phyloP scores from a whole-genome alignment of 2,888 invertebrate genomes.

The Melitaea athalia region DNA sequence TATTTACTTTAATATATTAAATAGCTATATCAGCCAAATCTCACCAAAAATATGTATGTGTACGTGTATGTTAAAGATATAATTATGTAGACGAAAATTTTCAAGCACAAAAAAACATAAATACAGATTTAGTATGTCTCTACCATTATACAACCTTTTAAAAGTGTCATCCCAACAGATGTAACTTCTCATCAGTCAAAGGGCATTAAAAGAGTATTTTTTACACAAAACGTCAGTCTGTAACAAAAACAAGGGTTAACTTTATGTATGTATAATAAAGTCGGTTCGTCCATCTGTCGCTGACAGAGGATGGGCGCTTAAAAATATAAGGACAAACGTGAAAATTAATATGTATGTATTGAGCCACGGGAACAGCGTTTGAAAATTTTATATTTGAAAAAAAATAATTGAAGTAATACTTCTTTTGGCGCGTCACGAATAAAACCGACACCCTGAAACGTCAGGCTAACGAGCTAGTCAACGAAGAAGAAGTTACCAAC shows the following conservation, averaged over 20 bases:
- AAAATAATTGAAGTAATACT: too few relatives aligned
- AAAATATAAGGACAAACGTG: constrained; percentile 6
- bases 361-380: constrained; percentile 1
- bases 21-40: too few relatives aligned
- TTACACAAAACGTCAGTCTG: background rate
- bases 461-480: too few relatives aligned
- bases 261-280: constrained; percentile 15
- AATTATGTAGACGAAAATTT: too few relatives aligned
- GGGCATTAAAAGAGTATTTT: background rate
- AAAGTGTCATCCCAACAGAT: background rate
- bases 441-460: too few relatives aligned
- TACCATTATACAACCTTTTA: background rate
- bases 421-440: too few relatives aligned
- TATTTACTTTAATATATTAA: too few relatives aligned
- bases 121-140: background rate
- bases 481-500: too few relatives aligned
- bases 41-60: too few relatives aligned
- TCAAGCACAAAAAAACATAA: background rate
- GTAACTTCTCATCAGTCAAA: constrained; percentile 9
- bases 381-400: background rate
- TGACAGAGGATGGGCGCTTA: constrained; percentile 23
- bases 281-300: constrained; percentile 13
- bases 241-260: constrained; percentile 7
- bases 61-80: too few relatives aligned
- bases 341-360: constrained; percentile 10